phyloP scores from a whole-genome alignment of 2,888 invertebrate genomes.

The Amphimallon solstitiale region DNA sequence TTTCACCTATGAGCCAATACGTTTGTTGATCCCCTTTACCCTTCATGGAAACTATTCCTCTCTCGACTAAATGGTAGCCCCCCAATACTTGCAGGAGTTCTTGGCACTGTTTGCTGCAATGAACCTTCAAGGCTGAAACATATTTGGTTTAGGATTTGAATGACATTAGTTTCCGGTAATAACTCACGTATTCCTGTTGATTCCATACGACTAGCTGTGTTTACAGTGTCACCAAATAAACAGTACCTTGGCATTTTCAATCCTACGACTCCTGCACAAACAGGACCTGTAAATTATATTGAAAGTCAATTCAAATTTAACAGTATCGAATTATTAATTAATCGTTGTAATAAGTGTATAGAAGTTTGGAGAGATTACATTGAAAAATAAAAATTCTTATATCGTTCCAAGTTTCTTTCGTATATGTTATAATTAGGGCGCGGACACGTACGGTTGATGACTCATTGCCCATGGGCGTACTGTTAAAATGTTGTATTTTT shows the following conservation, averaged over 20 bases:
- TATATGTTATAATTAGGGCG: too few species aligned
- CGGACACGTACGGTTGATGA: too few species aligned
- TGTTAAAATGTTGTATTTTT: too few species aligned
- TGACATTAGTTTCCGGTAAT: background rate
- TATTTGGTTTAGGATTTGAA: background rate
- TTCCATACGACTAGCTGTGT: slow-evolving; percentile 89
- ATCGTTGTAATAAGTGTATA: too few species aligned
- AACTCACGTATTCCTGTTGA: slow-evolving; percentile 81
- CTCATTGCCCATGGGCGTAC: too few species aligned
- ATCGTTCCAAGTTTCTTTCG: too few species aligned
- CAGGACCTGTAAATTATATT: slow-evolving; percentile 75
- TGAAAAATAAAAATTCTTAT: too few species aligned
- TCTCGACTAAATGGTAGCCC: slow-evolving; percentile 79
- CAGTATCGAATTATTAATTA: too few species aligned
- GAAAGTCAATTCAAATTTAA: too few species aligned
- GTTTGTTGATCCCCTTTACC: slow-evolving; percentile 86
- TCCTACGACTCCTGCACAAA: slow-evolving; percentile 92
- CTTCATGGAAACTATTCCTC: slow-evolving; percentile 83
- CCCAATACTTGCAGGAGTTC: slow-evolving; percentile 75
- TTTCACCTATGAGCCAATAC: slow-evolving; percentile 85
- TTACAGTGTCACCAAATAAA: slow-evolving; percentile 92
- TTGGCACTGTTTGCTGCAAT: slow-evolving; percentile 82
- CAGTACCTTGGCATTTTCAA: slow-evolving; percentile 94
- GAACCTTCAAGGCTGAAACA: slow-evolving; percentile 78
- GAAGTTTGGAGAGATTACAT: too few species aligned